phyloP scores from a whole-genome alignment of 2,113 vertebrate genomes.

The Callipepla californica region DNA sequence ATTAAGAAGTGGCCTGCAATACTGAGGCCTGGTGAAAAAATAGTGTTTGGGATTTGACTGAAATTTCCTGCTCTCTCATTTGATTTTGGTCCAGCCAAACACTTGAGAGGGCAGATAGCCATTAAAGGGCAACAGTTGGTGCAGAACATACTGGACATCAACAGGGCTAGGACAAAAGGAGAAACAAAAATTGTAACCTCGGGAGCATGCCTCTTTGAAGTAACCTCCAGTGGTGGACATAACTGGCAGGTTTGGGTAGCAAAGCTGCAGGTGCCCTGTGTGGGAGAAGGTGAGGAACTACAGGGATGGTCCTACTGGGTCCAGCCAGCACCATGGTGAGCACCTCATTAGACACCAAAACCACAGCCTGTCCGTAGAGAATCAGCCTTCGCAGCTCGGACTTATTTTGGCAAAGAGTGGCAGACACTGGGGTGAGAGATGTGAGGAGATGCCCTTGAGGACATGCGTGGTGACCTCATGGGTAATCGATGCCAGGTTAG shows the following conservation, averaged over 20 bases:
- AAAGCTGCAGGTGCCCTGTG: not conserved
- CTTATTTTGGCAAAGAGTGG: not conserved
- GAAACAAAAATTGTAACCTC: not conserved
- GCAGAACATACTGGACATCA: not conserved
- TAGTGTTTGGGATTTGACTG: not conserved
- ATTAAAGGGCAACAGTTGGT: not conserved
- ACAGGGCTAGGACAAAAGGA: not conserved
- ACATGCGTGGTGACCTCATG: not conserved
- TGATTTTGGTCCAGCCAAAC: not conserved
- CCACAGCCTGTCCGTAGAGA: not conserved
- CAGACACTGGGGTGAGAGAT: not conserved
- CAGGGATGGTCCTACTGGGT: not conserved
- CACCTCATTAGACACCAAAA: not conserved
- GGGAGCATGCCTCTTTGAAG: not conserved
- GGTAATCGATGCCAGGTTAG: not conserved
- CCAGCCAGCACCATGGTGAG: rapidly evolving
- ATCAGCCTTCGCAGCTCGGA: not conserved
- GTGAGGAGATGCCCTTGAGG: too few relatives aligned
- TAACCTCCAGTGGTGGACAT: not conserved
- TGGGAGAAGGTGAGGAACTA: not conserved
- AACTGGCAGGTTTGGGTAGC: not conserved
- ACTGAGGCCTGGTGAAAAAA: not conserved
- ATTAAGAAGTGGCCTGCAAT: rapidly evolving
- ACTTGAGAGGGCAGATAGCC: not conserved
- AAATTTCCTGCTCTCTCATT: not conserved